phyloP scores from a whole-genome alignment of 2,797 vertebrate species.

The Knipowitschia caucasica region DNA sequence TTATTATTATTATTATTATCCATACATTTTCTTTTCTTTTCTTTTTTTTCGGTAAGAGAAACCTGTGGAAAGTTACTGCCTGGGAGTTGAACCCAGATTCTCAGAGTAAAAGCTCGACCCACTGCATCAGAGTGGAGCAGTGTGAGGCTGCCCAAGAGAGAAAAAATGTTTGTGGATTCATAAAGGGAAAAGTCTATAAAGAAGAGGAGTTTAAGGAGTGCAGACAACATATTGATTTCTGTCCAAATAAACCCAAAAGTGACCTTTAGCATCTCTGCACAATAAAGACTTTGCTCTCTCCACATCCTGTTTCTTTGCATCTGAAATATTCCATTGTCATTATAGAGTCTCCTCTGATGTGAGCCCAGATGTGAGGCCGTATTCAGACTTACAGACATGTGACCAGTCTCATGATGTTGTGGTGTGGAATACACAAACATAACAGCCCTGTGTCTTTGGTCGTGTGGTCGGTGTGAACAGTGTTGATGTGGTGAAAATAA shows the following conservation, averaged over 20 bases:
- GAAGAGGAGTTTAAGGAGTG: constrained; percentile 1
- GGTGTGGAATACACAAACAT: constrained; percentile 1
- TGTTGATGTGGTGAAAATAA: constrained; percentile 49
- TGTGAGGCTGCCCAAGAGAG: neutral
- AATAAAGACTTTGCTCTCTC: constrained; percentile 18
- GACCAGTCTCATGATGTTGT: neutral
- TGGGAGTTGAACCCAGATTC: no score
- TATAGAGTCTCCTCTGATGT: neutral
- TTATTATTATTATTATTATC: no score
- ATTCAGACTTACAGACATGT: neutral
- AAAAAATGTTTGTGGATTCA: neutral
- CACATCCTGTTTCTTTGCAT: constrained; percentile 1
- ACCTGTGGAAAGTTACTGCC: no score
- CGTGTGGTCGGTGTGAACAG: constrained; percentile 21
- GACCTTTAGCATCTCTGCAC: constrained; percentile 24
- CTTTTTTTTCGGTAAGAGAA: no score
- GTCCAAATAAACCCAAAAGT: constrained; percentile 27
- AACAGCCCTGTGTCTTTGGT: neutral
- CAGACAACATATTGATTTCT: constrained; percentile 41
- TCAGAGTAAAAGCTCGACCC: no score
- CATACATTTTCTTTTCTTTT: no score
- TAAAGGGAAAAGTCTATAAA: constrained; percentile 2
- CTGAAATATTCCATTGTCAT: constrained; percentile 6
- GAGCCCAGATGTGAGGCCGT: neutral
- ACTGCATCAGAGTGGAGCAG: no score